phyloP scores from a whole-genome alignment of 2,113 vertebrate species.

The Willisornis vidua region DNA sequence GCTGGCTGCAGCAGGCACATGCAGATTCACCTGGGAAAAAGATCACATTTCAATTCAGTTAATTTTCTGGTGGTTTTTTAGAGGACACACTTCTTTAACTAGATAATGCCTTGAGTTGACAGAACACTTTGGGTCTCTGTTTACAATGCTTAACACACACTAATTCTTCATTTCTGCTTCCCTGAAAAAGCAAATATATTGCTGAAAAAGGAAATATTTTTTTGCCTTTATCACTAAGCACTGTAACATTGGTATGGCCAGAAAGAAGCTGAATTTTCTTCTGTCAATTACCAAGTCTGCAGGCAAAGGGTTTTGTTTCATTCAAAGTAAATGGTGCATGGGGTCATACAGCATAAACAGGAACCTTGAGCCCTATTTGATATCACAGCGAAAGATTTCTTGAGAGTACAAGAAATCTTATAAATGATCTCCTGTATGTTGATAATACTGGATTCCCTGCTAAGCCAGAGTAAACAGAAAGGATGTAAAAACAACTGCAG shows the following conservation, averaged over 20 bases:
- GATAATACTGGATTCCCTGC: conserved; percentile 60
- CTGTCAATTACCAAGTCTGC: not conserved
- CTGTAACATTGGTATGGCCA: not conserved
- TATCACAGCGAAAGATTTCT: conserved; percentile 31
- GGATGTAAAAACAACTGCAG: conserved; percentile 61
- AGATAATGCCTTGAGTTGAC: not conserved
- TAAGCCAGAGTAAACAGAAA: conserved; percentile 71
- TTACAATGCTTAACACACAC: not conserved
- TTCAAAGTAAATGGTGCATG: conserved; percentile 22
- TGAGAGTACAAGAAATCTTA: not conserved
- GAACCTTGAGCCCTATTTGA: conserved; percentile 19
- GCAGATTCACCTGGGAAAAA: not conserved
- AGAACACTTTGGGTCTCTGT: not conserved
- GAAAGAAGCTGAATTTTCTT: not conserved
- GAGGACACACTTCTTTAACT: not conserved
- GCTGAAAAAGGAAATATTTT: not conserved
- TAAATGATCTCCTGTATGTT: conserved; percentile 40
- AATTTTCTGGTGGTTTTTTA: not conserved
- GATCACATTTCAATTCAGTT: not conserved
- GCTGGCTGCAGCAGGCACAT: not conserved
- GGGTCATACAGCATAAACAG: not conserved
- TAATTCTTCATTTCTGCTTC: not conserved
- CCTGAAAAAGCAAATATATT: not conserved
- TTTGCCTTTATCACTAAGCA: not conserved
- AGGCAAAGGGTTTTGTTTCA: conserved; percentile 51